Evolutionary conservation across 2,888 invertebrate genomes (phyloP).

Genomic region (Mesochorus sp.): DNA sequence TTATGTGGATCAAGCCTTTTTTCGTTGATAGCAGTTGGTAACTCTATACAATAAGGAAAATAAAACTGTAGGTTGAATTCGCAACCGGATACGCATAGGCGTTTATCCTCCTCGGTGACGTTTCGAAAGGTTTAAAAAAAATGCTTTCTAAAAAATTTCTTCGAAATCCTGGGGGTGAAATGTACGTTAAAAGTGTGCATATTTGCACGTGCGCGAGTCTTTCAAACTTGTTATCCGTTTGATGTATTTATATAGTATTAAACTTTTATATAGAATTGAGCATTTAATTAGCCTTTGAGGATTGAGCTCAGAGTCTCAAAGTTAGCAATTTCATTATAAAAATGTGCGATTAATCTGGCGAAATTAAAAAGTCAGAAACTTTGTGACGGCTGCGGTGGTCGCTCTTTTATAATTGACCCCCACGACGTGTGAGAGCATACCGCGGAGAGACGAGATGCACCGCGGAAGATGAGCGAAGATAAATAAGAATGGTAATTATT

Average conservation of each 20-base stretch:
- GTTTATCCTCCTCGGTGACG: too few relatives aligned
- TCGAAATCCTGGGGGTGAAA: too few relatives aligned
- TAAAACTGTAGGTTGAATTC: slow-evolving; percentile 7
- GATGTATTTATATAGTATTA: too few relatives aligned
- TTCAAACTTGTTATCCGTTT: too few relatives aligned
- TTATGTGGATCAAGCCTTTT: background rate
- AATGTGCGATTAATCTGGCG: slow-evolving; percentile 71
- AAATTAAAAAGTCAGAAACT: slow-evolving; percentile 73
- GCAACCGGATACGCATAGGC: background rate
- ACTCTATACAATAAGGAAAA: slow-evolving; percentile 16
- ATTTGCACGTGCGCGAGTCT: too few relatives aligned
- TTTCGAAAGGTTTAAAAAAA: too few relatives aligned
- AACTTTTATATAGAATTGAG: too few relatives aligned
- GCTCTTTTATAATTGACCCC: slow-evolving; percentile 71
- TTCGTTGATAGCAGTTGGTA: background rate
- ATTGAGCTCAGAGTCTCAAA: too few relatives aligned
- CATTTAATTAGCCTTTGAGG: too few relatives aligned
- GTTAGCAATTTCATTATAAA: too few relatives aligned
- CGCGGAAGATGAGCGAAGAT: slow-evolving; percentile 65
- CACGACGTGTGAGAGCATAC: slow-evolving; percentile 42
- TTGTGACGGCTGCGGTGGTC: slow-evolving; percentile 3
- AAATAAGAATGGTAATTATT: slow-evolving; percentile 78
- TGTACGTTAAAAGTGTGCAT: too few relatives aligned
- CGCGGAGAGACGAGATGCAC: slow-evolving; percentile 45
- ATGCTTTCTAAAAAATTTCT: too few relatives aligned